A percentile compares a stretch with the other conserved stretches of the same genome.
These are phyloP conservation scores for Pelobates fuscus DNA, from an alignment of 2,113 vertebrate genomes.

Conservation along the genomic window DNA sequence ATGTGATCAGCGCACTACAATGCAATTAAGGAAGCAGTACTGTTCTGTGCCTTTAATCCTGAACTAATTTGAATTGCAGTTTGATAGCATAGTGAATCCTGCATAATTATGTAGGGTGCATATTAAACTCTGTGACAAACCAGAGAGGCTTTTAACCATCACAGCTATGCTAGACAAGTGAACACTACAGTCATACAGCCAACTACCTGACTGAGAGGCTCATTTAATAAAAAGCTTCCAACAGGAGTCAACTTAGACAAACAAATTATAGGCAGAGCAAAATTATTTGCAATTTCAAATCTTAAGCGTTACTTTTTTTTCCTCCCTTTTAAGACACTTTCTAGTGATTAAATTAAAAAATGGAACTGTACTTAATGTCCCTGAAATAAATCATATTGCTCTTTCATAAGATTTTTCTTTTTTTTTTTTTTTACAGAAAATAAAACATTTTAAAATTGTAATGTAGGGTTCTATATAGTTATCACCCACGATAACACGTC, in stretches of 20 bases:
- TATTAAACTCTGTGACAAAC: constrained; percentile 99
- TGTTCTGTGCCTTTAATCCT: constrained; percentile 99
- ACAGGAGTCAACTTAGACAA: constrained; percentile 65
- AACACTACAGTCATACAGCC: constrained; percentile 79
- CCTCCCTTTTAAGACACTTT: neutral
- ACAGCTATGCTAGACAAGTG: constrained; percentile 81
- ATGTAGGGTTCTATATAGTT: too few relatives aligned
- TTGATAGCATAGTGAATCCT: constrained; percentile 99
- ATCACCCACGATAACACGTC: too few relatives aligned
- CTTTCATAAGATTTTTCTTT: neutral
- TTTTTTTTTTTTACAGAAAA: neutral
- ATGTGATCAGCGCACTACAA: constrained; percentile 99
- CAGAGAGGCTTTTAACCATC: constrained; percentile 97
- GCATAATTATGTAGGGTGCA: constrained; percentile 99
- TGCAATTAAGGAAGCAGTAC: constrained; percentile 99
- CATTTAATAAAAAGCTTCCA: constrained; percentile 80
- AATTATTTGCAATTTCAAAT: constrained; percentile 62
- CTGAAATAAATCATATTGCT: neutral
- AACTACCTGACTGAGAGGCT: constrained; percentile 76
- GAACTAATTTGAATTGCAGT: constrained; percentile 99
- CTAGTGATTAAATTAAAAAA: constrained; percentile 1
- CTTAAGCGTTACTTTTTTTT: constrained; percentile 64
- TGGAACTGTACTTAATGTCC: constrained; percentile 2
- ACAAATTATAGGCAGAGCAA: constrained; percentile 36
- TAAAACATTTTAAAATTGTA: neutral